These are phyloP conservation scores for Sebastes alutus DNA, from an alignment of 2,797 vertebrate genomes.

Conservation along the genomic window DNA sequence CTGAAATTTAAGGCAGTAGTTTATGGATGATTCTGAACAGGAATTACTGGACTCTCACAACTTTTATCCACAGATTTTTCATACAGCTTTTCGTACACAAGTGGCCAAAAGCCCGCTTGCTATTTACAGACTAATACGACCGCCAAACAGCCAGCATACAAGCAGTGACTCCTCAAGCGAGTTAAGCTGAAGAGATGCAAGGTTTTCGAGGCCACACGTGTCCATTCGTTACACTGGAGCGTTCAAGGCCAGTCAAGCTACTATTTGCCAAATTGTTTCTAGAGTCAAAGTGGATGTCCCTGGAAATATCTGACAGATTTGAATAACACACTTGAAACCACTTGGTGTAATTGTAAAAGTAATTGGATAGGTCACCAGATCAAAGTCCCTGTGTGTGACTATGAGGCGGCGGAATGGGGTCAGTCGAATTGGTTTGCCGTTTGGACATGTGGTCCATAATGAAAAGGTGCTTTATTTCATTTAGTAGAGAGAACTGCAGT, in stretches of 20 bases:
- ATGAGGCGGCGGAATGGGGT: conserved; percentile 9
- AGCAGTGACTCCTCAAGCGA: neutral
- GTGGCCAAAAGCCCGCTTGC: neutral
- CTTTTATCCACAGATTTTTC: neutral
- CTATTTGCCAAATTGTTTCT: conserved; percentile 17
- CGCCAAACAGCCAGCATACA: neutral
- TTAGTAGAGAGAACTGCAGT: neutral
- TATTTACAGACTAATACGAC: neutral
- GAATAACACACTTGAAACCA: conserved; percentile 47
- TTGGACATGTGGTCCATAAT: neutral
- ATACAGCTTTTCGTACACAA: neutral
- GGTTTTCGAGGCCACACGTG: neutral
- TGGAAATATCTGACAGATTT: conserved; percentile 35
- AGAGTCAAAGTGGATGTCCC: conserved; percentile 32
- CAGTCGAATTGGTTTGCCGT: neutral
- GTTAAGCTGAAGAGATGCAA: neutral
- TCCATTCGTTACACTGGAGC: conserved; percentile 9
- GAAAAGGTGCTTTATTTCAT: conserved; percentile 7
- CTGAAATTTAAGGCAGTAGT: neutral
- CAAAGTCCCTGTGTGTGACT: conserved; percentile 35
- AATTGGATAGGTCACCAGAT: conserved; percentile 37
- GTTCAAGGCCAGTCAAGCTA: conserved; percentile 10
- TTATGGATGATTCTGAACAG: neutral
- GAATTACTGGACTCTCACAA: neutral
- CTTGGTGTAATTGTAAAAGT: conserved; percentile 37